Percentiles rank a stretch among this genome's conserved stretches.
phyloP scores from a whole-genome alignment of 2,113 vertebrate genomes.

The Ceyx margarethae region DNA sequence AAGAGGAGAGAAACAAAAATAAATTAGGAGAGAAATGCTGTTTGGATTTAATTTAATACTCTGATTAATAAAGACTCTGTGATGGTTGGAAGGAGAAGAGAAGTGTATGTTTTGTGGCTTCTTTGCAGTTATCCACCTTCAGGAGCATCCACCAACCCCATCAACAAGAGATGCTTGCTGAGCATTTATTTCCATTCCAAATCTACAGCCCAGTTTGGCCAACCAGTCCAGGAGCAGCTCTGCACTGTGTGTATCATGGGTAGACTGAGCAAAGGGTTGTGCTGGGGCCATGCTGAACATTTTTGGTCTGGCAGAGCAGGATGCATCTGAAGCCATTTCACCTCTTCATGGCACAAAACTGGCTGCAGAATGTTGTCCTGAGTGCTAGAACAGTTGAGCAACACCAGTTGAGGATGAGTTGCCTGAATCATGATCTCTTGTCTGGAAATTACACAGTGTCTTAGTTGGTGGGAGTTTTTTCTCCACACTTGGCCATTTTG shows the following conservation, averaged over 20 bases:
- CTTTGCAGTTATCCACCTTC: background rate
- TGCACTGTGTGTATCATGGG: background rate
- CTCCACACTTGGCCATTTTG: background rate
- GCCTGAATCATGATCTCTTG: background rate
- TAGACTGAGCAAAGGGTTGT: background rate
- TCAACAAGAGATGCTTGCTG: background rate
- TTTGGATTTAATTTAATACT: constrained; percentile 58
- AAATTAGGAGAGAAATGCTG: background rate
- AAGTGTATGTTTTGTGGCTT: constrained; percentile 26
- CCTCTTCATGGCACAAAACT: background rate
- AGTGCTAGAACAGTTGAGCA: background rate
- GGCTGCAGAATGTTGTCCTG: background rate
- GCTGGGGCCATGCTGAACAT: background rate
- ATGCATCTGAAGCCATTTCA: background rate
- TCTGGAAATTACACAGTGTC: background rate
- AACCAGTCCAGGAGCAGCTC: background rate
- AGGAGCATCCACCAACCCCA: background rate
- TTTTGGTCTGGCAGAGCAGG: background rate
- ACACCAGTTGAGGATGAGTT: background rate
- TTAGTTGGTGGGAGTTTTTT: background rate
- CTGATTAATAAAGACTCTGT: constrained; percentile 64
- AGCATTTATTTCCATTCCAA: background rate
- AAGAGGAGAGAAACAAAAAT: background rate
- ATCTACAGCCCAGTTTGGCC: background rate
- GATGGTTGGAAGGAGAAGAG: constrained; percentile 28